phyloP scores from a whole-genome alignment of 2,113 vertebrate species.

The Sialia sialis region DNA sequence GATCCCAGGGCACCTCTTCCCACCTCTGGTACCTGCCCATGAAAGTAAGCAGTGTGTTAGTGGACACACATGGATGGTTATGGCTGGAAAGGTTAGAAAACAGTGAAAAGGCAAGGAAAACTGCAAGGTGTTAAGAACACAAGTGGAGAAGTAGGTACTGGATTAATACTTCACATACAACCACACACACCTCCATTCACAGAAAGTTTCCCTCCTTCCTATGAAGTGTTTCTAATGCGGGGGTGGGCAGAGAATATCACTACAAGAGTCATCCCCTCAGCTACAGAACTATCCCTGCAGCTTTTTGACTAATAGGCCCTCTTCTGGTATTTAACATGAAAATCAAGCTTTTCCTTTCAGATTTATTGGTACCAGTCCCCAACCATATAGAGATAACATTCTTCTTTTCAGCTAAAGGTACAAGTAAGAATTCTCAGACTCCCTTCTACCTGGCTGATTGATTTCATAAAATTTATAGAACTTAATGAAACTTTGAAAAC shows the following conservation, averaged over 20 bases:
- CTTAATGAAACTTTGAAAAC: neutral
- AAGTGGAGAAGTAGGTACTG: neutral
- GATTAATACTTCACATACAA: neutral
- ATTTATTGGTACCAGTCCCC: neutral
- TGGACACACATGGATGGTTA: neutral
- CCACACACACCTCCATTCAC: neutral
- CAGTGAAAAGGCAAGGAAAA: neutral
- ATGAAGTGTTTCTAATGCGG: neutral
- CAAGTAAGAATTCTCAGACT: neutral
- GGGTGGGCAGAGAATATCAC: neutral
- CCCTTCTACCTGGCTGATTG: neutral
- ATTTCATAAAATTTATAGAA: neutral
- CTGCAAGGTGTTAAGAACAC: neutral
- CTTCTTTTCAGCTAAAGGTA: neutral
- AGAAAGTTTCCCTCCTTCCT: neutral
- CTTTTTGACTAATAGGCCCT: neutral
- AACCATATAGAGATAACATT: accelerated
- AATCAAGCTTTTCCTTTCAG: neutral
- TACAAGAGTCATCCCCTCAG: neutral
- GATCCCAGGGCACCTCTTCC: neutral
- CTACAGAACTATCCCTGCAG: neutral
- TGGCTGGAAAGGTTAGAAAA: neutral
- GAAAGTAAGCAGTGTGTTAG: neutral
- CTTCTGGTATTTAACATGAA: neutral
- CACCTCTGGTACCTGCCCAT: neutral